These are phyloP conservation scores for Platycheirus rosarum DNA, from an alignment of 2,888 invertebrate genomes.

Conservation along the genomic window DNA sequence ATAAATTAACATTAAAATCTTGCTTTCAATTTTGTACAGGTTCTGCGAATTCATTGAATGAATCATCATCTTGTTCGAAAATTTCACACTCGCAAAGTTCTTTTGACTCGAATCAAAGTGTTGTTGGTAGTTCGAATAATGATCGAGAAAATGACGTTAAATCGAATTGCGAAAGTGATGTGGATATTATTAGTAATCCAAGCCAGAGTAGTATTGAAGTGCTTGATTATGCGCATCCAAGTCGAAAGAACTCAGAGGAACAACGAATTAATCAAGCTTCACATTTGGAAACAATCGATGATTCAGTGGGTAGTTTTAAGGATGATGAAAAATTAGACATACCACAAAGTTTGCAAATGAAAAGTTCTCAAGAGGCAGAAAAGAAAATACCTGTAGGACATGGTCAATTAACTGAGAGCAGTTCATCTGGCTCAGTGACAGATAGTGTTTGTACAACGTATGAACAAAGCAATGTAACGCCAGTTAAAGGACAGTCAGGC, in stretches of 20 bases:
- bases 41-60: conserved; percentile 82
- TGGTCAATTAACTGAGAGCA: conserved; percentile 85
- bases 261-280: conserved; percentile 82
- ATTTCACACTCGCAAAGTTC: conserved; percentile 81
- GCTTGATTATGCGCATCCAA: conserved; percentile 82
- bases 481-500: conserved; percentile 17
- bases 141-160: conserved; percentile 80
- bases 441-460: conserved; percentile 86
- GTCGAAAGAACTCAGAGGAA: conserved; percentile 83
- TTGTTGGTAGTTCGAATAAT: conserved; percentile 81
- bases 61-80: conserved; percentile 82
- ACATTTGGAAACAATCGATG: conserved; percentile 83
- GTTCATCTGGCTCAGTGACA: conserved; percentile 86
- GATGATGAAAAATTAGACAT: conserved; percentile 8
- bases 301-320: conserved; percentile 75
- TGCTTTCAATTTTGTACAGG: conserved; percentile 76
- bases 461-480: conserved; percentile 80
- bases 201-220: conserved; percentile 89
- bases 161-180: conserved; percentile 85
- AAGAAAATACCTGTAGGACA: conserved; percentile 76
- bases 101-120: conserved; percentile 82
- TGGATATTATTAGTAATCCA: conserved; percentile 88
- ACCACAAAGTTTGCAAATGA: conserved; percentile 23
- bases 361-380: conserved; percentile 10
- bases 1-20: background rate